A percentile compares a stretch with the other conserved stretches of the same genome.
Evolutionary conservation across 1,140 invertebrate species (phyloP).

Genomic region (Temnothorax longispinosus): DNA sequence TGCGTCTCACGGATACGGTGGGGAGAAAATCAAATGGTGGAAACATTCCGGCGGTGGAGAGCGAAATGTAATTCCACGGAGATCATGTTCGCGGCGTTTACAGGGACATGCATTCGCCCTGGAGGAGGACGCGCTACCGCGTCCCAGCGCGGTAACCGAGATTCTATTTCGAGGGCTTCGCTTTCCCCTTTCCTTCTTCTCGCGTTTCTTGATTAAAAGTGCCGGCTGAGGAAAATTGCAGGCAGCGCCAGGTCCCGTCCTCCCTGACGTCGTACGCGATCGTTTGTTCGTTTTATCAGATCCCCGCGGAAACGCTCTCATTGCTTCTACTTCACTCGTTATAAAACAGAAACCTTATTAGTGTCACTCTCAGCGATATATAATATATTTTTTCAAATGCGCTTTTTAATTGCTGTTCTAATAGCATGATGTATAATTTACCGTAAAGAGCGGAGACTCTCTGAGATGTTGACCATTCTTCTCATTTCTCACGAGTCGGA

Average conservation of each 20-base stretch:
- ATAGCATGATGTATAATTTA: neutral
- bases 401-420: neutral
- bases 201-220: constrained; percentile 59
- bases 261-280: neutral
- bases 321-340: neutral
- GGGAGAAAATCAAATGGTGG: constrained; percentile 44
- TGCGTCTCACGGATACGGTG: neutral
- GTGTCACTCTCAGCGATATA: neutral
- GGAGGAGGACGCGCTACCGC: neutral
- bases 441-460: no score
- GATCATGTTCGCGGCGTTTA: constrained; percentile 57
- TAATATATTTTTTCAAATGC: neutral
- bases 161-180: constrained; percentile 49
- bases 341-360: neutral
- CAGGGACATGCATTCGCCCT: constrained; percentile 27
- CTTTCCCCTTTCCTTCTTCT: neutral
- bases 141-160: constrained; percentile 45
- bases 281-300: constrained; percentile 49
- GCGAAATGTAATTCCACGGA: constrained; percentile 54
- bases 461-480: no score
- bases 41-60: constrained; percentile 25
- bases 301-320: neutral
- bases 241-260: neutral
- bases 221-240: constrained; percentile 56
- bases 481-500: neutral